Conservation (phyloP, 2,888 invertebrate species). For the Ophion ventricosus region DNA sequence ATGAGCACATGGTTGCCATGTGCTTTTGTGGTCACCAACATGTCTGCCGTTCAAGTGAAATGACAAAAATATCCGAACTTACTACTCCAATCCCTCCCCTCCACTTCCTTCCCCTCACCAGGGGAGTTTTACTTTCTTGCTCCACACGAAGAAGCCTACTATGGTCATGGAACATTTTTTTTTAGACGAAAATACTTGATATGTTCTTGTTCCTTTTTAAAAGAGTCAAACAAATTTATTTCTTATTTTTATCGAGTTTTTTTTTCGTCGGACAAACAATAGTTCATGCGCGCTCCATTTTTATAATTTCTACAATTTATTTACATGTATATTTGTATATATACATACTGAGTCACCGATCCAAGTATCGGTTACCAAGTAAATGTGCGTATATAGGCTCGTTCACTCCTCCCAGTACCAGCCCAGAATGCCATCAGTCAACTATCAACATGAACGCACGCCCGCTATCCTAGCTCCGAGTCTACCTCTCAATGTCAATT, state of each 20-base stretch:
- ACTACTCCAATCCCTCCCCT: conserved; percentile 33
- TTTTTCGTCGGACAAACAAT: neutral
- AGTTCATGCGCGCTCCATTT: neutral
- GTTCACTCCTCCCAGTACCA: neutral
- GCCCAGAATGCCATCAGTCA: neutral
- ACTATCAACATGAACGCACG: too few relatives aligned
- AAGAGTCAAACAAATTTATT: conserved; percentile 24
- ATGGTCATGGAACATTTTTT: conserved; percentile 31
- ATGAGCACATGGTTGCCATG: conserved; percentile 68
- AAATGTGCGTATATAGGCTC: neutral
- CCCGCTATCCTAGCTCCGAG: too few relatives aligned
- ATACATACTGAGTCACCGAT: neutral
- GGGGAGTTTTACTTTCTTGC: conserved; percentile 22
- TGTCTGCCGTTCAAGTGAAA: conserved; percentile 70
- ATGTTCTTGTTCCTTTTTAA: neutral
- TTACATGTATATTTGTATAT: neutral
- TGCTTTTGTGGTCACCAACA: conserved; percentile 68
- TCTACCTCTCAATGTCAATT: too few relatives aligned
- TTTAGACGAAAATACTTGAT: conserved; percentile 9
- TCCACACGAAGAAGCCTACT: conserved; percentile 32
- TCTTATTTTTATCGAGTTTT: neutral
- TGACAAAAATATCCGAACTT: conserved; percentile 72
- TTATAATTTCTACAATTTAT: neutral
- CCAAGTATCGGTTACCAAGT: neutral
- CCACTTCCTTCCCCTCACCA: conserved; percentile 30